Percentiles rank a stretch among this genome's conserved stretches.
Evolutionary conservation across 2,888 invertebrate species (phyloP).

Genomic region (Saturnia japonica): DNA sequence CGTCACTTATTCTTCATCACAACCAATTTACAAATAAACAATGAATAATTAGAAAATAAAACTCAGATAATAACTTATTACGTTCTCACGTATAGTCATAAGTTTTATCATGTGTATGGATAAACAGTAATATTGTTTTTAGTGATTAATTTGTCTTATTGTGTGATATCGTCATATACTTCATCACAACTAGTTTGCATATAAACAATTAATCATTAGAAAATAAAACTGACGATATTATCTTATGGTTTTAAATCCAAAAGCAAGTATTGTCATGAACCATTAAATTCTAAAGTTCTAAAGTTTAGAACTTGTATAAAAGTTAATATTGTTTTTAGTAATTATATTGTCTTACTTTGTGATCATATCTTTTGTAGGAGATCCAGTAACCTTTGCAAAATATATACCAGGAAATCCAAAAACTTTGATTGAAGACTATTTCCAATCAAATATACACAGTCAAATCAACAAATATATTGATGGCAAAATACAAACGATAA

Average conservation of each 20-base stretch:
- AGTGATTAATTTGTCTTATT: too few relatives aligned
- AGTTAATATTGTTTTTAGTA: neutral
- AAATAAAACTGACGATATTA: neutral
- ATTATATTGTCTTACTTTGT: neutral
- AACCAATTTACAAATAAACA: too few relatives aligned
- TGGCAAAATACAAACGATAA: neutral
- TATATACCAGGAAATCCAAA: neutral
- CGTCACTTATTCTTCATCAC: conserved; percentile 10
- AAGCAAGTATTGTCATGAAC: neutral
- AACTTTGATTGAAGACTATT: neutral
- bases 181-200: too few relatives aligned
- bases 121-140: too few relatives aligned
- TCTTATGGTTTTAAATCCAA: neutral
- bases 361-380: neutral
- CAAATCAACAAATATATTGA: neutral
- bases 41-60: too few relatives aligned
- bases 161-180: too few relatives aligned
- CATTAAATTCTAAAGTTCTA: too few relatives aligned
- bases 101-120: too few relatives aligned
- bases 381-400: neutral
- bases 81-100: too few relatives aligned
- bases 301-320: neutral
- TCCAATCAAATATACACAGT: neutral
- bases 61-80: too few relatives aligned
- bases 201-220: neutral